phyloP scores from a whole-genome alignment of 2,888 invertebrate genomes.

The Zhengitettix transpicula region DNA sequence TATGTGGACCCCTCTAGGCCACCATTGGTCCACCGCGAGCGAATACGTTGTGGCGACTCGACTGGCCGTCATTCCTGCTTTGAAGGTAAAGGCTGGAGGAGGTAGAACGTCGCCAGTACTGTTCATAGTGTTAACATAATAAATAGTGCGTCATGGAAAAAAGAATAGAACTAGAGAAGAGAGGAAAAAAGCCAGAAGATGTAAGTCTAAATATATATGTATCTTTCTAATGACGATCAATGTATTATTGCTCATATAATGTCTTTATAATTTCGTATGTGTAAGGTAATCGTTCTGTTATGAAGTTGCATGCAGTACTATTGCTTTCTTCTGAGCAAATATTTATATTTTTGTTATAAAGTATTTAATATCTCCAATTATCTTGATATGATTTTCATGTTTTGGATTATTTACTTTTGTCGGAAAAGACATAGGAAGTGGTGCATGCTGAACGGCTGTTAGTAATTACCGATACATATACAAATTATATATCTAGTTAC shows the following conservation, averaged over 20 bases:
- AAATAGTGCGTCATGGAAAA: conserved; percentile 58
- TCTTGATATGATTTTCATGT: too few species aligned
- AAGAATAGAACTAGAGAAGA: conserved; percentile 85
- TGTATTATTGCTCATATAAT: not conserved
- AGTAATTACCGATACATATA: too few species aligned
- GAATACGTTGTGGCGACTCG: conserved; percentile 19
- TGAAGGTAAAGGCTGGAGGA: conserved; percentile 23
- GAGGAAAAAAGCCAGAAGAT: conserved; percentile 78
- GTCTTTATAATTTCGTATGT: not conserved
- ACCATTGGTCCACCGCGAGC: conserved; percentile 15
- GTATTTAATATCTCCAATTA: too few species aligned
- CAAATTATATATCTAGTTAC: too few species aligned
- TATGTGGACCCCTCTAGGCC: conserved; percentile 21
- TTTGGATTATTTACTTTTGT: too few species aligned
- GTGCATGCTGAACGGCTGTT: too few species aligned
- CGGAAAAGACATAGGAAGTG: too few species aligned
- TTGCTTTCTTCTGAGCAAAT: too few species aligned
- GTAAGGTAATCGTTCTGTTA: not conserved
- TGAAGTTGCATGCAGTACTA: not conserved
- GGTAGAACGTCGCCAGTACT: conserved; percentile 14
- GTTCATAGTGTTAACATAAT: conserved; percentile 8
- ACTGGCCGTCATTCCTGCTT: conserved; percentile 27
- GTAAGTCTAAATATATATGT: conserved; percentile 38
- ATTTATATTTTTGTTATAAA: too few species aligned
- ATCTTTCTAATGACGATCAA: not conserved